Evolutionary conservation across 2,797 vertebrate genomes (phyloP), one percentile per base, ranked within the genome.

Genomic region (Esox lucius): DNA sequence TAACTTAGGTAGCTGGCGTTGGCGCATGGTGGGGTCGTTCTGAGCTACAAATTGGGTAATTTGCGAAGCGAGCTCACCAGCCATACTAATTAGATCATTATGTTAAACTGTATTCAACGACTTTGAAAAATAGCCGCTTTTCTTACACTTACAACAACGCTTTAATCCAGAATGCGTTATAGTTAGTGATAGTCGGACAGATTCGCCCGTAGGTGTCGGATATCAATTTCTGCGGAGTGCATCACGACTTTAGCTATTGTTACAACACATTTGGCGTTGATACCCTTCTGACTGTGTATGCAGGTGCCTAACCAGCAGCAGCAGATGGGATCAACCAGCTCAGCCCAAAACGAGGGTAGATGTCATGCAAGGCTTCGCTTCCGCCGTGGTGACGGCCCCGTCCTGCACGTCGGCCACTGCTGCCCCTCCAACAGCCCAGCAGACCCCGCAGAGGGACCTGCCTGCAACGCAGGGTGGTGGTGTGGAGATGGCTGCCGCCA

Each of bases 401-500:
- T 31, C 76, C 17, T 78, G 82, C 69, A 77, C 71, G 42, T 51
- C 70, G 7, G 70, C 73, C 68, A 75, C 80, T 13, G 26, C 15
- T 24, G 22, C 9, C 5, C 82, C 75, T 19, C 72, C 77, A 0
- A 74, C 59, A 22, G 11, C 46, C 24, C 19, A 61, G 46, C 78
- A 13, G 22, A 13, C n/a, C 22, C 12, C 22, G 22, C 56, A 17
- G 11, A 48, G 53, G 1, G 86, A 85, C 3, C 78, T 76, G 12
- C 70, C 88, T 48, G 70, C 81, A 0, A 84, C 87, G 19, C 90
- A 86, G 71, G 92, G 92, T 66, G 94, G 92, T 9, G 93, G 92
- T 4, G 93, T 94, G 48, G 93, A 94, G 82, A 90, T 94, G 90
- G 94, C 94, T 48, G 90, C 93, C 0, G 94, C 94, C 1, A 94